phyloP scores from a whole-genome alignment of 2,113 vertebrate species.

The Rattus rattus region DNA sequence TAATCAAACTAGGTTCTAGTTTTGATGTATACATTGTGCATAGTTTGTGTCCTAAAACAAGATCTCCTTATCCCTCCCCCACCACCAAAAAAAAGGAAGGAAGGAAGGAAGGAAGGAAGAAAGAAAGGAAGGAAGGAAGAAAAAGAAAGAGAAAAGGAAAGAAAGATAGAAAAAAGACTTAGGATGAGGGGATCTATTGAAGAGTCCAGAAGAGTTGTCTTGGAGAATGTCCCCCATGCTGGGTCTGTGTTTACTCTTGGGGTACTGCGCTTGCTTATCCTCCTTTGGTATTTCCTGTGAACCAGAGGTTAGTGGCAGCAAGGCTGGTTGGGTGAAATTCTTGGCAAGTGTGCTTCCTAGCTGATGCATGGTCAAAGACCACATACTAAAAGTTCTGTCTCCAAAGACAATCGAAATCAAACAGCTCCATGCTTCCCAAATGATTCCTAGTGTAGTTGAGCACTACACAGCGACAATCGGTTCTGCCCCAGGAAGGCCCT shows the following conservation, averaged over 20 bases:
- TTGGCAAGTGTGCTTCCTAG: not conserved
- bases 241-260: not conserved
- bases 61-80: not conserved
- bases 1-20: not conserved
- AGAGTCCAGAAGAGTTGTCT: not conserved
- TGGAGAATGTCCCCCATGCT: not conserved
- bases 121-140: no score
- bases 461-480: slow-evolving; percentile 36
- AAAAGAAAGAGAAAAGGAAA: no score
- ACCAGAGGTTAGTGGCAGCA: not conserved
- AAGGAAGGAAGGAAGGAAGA: no score
- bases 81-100: not conserved
- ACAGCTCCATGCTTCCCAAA: slow-evolving; percentile 26
- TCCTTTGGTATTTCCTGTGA: slow-evolving; percentile 1
- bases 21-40: not conserved
- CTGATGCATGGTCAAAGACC: not conserved
- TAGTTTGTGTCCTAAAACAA: not conserved
- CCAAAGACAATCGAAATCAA: not conserved
- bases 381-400: not conserved
- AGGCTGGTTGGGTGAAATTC: not conserved
- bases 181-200: not conserved
- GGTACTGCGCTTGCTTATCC: not conserved
- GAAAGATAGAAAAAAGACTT: not conserved
- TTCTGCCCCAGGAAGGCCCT: slow-evolving; percentile 60
- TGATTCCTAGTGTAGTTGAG: slow-evolving; percentile 41